Conservation (phyloP, 2,797 vertebrate genomes). For the Aselliscus stoliczkanus region DNA sequence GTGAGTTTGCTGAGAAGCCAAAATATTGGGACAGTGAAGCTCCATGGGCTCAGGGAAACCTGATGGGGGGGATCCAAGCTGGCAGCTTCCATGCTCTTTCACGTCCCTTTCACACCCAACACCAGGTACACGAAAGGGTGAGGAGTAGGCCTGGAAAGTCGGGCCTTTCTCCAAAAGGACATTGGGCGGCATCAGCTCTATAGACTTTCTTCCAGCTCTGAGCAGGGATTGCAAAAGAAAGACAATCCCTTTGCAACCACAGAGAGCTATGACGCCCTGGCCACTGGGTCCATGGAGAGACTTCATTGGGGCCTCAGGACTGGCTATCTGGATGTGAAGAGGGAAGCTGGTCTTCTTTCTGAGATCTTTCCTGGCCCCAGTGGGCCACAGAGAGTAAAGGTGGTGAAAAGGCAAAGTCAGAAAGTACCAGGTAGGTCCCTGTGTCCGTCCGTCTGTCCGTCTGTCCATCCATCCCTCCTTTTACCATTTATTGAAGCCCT, state of each 20-base stretch:
- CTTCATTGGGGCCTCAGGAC: not conserved
- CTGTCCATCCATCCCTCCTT: not conserved
- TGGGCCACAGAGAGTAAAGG: not conserved
- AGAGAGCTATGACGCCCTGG: not conserved
- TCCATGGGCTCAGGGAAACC: not conserved
- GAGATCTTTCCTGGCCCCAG: not conserved
- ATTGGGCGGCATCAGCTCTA: no score
- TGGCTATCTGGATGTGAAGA: not conserved
- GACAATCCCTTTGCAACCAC: not conserved
- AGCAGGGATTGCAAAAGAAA: not conserved
- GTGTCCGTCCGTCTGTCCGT: not conserved
- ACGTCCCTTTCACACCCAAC: rapidly evolving
- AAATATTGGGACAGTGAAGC: not conserved
- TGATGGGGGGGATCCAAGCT: not conserved
- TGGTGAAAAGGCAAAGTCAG: not conserved
- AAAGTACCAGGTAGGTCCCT: not conserved
- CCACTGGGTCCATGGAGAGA: not conserved
- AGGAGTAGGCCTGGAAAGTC: not conserved
- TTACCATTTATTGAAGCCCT: not conserved
- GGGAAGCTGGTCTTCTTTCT: not conserved
- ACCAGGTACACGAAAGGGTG: rapidly evolving
- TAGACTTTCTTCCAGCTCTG: not conserved
- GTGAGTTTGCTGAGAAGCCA: not conserved
- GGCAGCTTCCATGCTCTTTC: rapidly evolving
- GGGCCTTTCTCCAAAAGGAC: not conserved